Base-by-base conservation (phyloP, 1,140 invertebrate species). In the Octopus sinensis region DNA sequence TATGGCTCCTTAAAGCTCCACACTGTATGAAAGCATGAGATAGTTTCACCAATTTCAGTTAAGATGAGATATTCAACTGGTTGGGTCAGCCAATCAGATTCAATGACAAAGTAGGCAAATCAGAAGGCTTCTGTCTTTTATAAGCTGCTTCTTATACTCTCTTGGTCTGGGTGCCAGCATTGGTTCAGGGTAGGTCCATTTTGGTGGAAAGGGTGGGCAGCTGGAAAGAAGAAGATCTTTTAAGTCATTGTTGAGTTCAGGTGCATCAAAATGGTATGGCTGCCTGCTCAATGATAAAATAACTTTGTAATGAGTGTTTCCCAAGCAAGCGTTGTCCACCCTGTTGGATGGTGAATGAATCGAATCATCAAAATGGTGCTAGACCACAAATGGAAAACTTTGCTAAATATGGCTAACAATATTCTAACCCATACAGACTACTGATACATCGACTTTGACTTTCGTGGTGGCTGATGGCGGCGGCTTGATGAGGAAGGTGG, bases 21-120 rank as follows among this genome's bases (percentile, higher is more conserved):
- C 83, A 81, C 82, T 75, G 79, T 68, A 71, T 78, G 79, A 79
- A 52, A 79, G 78, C 81, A 83, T 81, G 81, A 83, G 85, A 87
- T 85, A 87, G 83, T 85, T 86, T 89, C 87, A 87, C 86, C 87
- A 87, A 88, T 89, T 88, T 88, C 83, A 89, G 87, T 79, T 54
- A 62, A 79, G 79, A 73, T 82, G 79, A 81, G 81, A 76, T 79
- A 68, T 82, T 56, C 30, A 82, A 76, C 68, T 73, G 68, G 17
- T 73, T 75, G 53, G 13, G 17, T 79, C 82, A 82, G 80, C 86
- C 86, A 87, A 87, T 87, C 83, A 81, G 77, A 78, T 54, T 5
- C 75, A 73, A 73, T 17, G 17, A n/a, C 68, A 73, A 23, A 73
- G 30, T 73, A 73, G 6, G 68, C 68, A 13, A 73, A 73, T 73